These are phyloP conservation scores for Dolichotis patagonum DNA, from an alignment of 2,113 vertebrate genomes.

Conservation along the genomic window DNA sequence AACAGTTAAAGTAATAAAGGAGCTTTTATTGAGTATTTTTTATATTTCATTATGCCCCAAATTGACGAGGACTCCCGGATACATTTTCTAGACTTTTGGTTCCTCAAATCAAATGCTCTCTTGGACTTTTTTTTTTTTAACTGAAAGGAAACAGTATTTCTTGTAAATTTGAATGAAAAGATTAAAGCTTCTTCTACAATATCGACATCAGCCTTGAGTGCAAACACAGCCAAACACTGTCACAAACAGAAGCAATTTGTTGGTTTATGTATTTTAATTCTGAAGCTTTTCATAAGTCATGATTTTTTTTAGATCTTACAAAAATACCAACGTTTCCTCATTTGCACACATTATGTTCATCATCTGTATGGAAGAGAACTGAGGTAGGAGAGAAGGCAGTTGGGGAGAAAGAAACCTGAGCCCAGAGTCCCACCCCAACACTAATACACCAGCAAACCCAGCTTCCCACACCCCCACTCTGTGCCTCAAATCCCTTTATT, in stretches of 20 bases:
- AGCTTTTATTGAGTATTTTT: slow-evolving; percentile 91
- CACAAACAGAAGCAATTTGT: slow-evolving; percentile 66
- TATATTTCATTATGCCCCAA: slow-evolving; percentile 89
- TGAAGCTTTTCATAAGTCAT: slow-evolving; percentile 14
- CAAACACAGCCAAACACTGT: slow-evolving; percentile 69
- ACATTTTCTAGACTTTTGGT: slow-evolving; percentile 88
- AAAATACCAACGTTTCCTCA: slow-evolving; percentile 55
- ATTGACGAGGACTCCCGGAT: slow-evolving; percentile 88
- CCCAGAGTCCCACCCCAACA: accelerated
- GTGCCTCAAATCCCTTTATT: not conserved
- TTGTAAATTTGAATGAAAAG: slow-evolving; percentile 81
- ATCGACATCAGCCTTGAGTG: slow-evolving; percentile 68
- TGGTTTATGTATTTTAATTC: slow-evolving; percentile 53
- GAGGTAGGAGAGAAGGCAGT: not conserved
- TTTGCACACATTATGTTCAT: slow-evolving; percentile 40
- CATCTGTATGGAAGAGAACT: not conserved
- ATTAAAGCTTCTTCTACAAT: slow-evolving; percentile 70
- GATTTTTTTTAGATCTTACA: not conserved
- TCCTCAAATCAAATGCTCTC: slow-evolving; percentile 83
- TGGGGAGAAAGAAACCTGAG: not conserved
- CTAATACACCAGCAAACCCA: not conserved
- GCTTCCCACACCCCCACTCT: accelerated
- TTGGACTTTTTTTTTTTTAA: slow-evolving; percentile 73
- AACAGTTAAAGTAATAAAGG: slow-evolving; percentile 91
- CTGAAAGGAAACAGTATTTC: slow-evolving; percentile 80